Base-by-base conservation (phyloP, 2,888 invertebrate species). In the Stenolophus ochropezus region DNA sequence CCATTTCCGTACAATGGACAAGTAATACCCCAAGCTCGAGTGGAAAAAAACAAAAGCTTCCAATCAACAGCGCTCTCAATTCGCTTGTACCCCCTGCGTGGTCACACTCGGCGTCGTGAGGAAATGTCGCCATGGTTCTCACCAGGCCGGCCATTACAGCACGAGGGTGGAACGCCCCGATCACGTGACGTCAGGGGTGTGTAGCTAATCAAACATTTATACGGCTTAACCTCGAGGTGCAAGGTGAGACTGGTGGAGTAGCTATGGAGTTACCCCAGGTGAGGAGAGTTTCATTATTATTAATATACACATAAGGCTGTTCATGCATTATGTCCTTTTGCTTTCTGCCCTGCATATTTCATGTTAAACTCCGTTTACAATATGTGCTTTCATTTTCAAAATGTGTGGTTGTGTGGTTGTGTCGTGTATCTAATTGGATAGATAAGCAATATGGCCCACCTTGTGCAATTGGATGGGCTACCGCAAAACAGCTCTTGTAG, bases 201-300 rank as follows among this genome's bases (percentile, higher is more conserved):
- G 58, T 23, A 33, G 25, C 76, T 76, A 76, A 76, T 76, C 76
- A 76, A 76, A 76, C 76, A 76, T 76, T 76, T 76, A 76, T 58
- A 76, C 49, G 76, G 76, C 76, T 76, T 53, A 53, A 58, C 53
- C 33, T 23, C 56, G n/a, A 73, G 49, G 73, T 47, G 73, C 47
- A 42, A 42, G 33, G 33, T 42, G 6, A 42, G 8, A 61, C 56
- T 6, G n/a, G n/a, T n/a, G n/a, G n/a, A n/a, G 61, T 61, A 61
- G 25, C 61, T 61, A 61, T 61, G 61, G 61, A 61, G 23, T n/a
- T 61, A 56, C 51, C 61, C 33, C 33, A 42, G 33, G 33, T 42
- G 33, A 4, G 33, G 6, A 11, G 1, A 42, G 33, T 3, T 42
- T 42, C 33, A 42, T 42, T 42, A 42, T 42, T 42, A 42, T 42